Base-by-base conservation (phyloP, 2,888 invertebrate species). In the Drosophila ezoana region DNA sequence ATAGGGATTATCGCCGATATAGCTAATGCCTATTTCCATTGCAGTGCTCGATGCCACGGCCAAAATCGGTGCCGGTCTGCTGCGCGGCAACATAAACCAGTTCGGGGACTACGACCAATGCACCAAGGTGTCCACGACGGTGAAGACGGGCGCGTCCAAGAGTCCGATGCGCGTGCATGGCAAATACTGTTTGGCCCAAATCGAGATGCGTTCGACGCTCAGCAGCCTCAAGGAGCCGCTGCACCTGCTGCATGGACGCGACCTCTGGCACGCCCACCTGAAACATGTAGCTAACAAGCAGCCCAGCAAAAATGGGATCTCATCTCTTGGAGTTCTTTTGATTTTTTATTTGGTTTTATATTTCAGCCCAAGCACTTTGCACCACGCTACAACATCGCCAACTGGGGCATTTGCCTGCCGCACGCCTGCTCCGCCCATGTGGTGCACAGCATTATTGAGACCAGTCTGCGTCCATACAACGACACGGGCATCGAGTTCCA, bases 61-160 rank as follows among this genome's bases (percentile, higher is more conserved):
- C n/a, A 95, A 95, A 90, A 93, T 95, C 56, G 94, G 95, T 81
- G 94, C 95, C 81, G 95, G 95, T 48, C 90, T 95, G 57, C 92
- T 95, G 44, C 94, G 95, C 81, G 95, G 95, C 73, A 95, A 95
- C 90, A 93, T 95, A 49, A 95, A 95, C 90, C 95, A 95, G 90
- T 92, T 95, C 16, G 95, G 95, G 13, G 95, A 95, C 92, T 95
- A 95, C 85, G 95, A 95, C 91, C 94, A 95, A 91, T 95, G 95
- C 83, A 92, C 95, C 68, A 93, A 82, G 33, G 74, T 89, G 32
- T 89, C 91, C 67, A 93, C 94, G 14, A 93, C 94, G 20, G 94
- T 95, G 0, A 93, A 95, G 72, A 93, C 95, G 71, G 93, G 95
- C 6, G 93, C 94, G 81, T 91, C 95, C 70, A 93, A 93, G 49